Percentiles rank a stretch among this genome's conserved stretches.
These are phyloP conservation scores for Neoitamus cyanurus DNA, from an alignment of 2,888 invertebrate genomes.

Conservation along the genomic window DNA sequence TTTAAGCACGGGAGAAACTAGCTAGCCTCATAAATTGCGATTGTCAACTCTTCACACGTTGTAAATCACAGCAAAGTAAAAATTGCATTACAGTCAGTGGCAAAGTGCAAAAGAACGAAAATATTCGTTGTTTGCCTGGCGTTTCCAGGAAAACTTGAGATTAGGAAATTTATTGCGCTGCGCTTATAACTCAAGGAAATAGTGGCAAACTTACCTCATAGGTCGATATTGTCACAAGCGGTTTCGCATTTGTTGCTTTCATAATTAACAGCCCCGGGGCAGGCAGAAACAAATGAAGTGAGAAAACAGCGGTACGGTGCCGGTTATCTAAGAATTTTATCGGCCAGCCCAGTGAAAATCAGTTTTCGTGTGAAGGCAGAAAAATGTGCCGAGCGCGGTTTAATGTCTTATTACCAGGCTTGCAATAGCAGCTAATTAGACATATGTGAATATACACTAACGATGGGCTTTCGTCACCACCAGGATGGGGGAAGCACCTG, in stretches of 20 bases:
- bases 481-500: neutral
- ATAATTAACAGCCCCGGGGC: conserved; percentile 45
- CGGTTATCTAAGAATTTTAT: conserved; percentile 36
- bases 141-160: neutral
- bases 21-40: neutral
- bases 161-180: neutral
- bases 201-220: conserved; percentile 57
- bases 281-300: conserved; percentile 32
- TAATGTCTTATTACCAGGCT: neutral
- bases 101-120: neutral
- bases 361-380: neutral
- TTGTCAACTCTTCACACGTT: neutral
- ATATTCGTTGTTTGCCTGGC: neutral
- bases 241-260: conserved; percentile 57
- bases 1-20: neutral
- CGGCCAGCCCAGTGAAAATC: neutral
- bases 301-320: neutral
- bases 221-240: conserved; percentile 61
- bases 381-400: neutral
- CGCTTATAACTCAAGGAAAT: neutral
- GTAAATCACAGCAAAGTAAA: neutral
- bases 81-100: neutral
- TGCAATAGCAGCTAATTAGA: conserved; percentile 1
- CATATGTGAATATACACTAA: neutral
- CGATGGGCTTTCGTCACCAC: neutral